phyloP scores from a whole-genome alignment of 2,113 vertebrate genomes.

The Saguinus imperator region DNA sequence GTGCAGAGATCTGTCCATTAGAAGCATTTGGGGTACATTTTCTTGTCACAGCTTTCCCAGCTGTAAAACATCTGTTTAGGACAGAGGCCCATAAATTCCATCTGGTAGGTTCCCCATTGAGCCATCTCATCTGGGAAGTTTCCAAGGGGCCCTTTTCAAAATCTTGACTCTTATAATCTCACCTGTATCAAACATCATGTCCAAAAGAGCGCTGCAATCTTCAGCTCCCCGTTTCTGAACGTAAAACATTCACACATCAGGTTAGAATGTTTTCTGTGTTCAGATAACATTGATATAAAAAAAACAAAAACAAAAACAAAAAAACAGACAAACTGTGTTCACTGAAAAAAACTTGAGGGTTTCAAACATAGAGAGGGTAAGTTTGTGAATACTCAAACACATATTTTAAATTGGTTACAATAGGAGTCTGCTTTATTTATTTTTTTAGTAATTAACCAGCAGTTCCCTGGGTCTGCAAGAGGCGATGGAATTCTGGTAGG shows the following conservation, averaged over 20 bases:
- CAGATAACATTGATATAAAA: background rate
- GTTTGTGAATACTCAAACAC: background rate
- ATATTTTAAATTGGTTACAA: background rate
- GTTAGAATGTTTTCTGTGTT: background rate
- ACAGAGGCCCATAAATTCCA: slow-evolving; percentile 46
- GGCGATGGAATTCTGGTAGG: background rate
- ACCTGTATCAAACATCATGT: background rate
- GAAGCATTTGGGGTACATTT: slow-evolving; percentile 25
- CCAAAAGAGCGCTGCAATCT: background rate
- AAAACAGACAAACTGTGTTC: background rate
- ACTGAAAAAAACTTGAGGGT: background rate
- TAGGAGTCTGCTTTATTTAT: background rate
- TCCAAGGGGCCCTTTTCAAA: slow-evolving; percentile 25
- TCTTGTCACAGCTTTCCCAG: slow-evolving; percentile 43
- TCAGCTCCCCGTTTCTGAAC: background rate
- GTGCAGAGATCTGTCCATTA: slow-evolving; percentile 5
- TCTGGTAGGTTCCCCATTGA: slow-evolving; percentile 25
- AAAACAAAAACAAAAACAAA: too few relatives aligned
- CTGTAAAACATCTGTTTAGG: slow-evolving; percentile 58
- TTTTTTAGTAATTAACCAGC: background rate
- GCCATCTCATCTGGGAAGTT: slow-evolving; percentile 35
- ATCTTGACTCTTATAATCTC: background rate
- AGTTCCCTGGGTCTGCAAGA: background rate
- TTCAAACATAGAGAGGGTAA: background rate
- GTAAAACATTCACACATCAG: background rate